Evolutionary conservation across 2,888 invertebrate species (phyloP), one percentile per base, ranked within the genome.

Genomic region (Ennomos fuscantarius): DNA sequence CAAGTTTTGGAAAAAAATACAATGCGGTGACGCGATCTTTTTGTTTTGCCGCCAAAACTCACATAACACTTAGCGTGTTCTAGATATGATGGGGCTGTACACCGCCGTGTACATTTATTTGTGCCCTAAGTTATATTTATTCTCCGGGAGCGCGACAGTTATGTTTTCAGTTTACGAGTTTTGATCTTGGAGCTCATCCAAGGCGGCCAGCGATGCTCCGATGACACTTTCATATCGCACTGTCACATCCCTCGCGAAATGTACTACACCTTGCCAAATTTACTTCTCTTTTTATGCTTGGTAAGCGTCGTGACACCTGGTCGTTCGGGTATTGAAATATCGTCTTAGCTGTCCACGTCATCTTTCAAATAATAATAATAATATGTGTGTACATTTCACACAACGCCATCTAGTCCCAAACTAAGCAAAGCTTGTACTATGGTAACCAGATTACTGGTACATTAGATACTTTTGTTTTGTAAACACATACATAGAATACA

Each of bases 181-280:
- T 41, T 35, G 51, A 55, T 60, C 32, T 64, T 66, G 66, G 66
- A 64, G 57, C 24, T 40, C 41, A 55, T 64, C 64, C 66, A 66
- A 62, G 42, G 8, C 46, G 50, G 37, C 13, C 35, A 11, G 42
- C 51, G 56, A 57, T 49, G 45, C 50, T 42, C 42, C 51, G 60
- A 54, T 55, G 62, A 66, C 66, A 64, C 53, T 63, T 47, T 55
- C 59, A 60, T 66, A 60, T 62, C 61, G 24, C 46, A n/a, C 46
- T 34, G 42, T 52, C 51, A 24, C 42, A 41, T 51, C 51, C 10
- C 43, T 33, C 32, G 43, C 48, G 12, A 40, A 32, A 36, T 36
- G 39, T 46, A 8, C 15, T 11, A 34, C 11, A 10, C 24, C 31
- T 52, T 53, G 58, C 58, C 58, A 58, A 58, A 58, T 49, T 35